Evolutionary conservation across 1,140 invertebrate species (phyloP).

Genomic region (Adoxophyes honmai): DNA sequence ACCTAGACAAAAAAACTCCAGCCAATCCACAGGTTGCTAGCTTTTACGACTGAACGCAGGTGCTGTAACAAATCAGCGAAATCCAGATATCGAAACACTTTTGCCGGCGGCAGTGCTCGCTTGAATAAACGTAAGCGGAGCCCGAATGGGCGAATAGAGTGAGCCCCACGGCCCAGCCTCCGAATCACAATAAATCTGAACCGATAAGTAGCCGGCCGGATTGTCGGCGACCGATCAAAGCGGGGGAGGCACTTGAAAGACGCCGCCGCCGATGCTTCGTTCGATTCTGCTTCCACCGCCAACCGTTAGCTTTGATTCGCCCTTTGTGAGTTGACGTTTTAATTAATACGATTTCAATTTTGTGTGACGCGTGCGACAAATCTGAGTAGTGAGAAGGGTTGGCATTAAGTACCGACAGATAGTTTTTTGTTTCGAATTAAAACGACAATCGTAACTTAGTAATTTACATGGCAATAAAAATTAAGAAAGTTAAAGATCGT

Average conservation of each 20-base stretch:
- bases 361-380: slow-evolving; percentile 49
- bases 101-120: slow-evolving; percentile 37
- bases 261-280: slow-evolving; percentile 60
- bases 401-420: no score
- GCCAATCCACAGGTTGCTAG: no score
- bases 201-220: slow-evolving; percentile 72
- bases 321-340: slow-evolving; percentile 66
- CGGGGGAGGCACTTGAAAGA: slow-evolving; percentile 59
- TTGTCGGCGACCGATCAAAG: slow-evolving; percentile 70
- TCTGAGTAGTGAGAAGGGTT: slow-evolving; percentile 32
- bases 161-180: slow-evolving; percentile 55
- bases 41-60: no score
- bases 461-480: no score
- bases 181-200: slow-evolving; percentile 74
- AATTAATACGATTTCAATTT: slow-evolving; percentile 64
- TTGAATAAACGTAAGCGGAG: slow-evolving; percentile 48
- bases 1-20: no score
- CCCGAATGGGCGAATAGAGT: slow-evolving; percentile 45
- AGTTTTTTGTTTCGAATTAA: no score
- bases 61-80: no score
- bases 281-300: slow-evolving; percentile 56
- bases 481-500: no score
- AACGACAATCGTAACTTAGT: no score
- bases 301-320: slow-evolving; percentile 49
- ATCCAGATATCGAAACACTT: slow-evolving; percentile 36